These are phyloP conservation scores for Hypothenemus hampei DNA, from an alignment of 1,140 invertebrate species.

Conservation along the genomic window DNA sequence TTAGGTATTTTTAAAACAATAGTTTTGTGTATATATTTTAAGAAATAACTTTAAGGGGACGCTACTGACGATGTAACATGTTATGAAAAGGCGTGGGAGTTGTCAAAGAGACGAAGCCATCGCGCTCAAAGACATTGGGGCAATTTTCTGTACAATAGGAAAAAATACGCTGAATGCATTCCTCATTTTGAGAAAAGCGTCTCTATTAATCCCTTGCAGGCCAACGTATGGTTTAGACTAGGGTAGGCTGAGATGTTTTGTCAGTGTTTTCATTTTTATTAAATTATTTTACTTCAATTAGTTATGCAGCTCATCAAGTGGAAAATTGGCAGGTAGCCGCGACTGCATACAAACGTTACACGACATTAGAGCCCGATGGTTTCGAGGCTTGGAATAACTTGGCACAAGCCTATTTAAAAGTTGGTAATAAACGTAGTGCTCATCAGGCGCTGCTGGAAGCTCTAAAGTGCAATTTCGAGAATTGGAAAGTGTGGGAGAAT, in stretches of 20 bases:
- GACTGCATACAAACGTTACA: constrained; percentile 80
- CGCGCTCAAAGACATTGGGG: constrained; percentile 81
- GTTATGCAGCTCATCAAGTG: constrained; percentile 69
- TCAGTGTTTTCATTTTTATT: no score
- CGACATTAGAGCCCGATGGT: constrained; percentile 78
- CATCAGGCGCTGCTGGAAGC: constrained; percentile 83
- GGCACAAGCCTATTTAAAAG: constrained; percentile 84
- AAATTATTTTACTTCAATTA: no score
- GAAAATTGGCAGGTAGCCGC: constrained; percentile 81
- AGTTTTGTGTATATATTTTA: no score
- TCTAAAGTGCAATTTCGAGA: constrained; percentile 88
- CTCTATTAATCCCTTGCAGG: constrained; percentile 80
- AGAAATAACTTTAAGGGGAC: no score
- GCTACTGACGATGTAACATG: constrained; percentile 72
- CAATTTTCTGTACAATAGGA: constrained; percentile 68
- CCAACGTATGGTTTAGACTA: constrained; percentile 76
- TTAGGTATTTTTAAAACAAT: constrained; percentile 59
- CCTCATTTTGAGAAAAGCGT: constrained; percentile 74
- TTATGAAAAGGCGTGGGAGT: constrained; percentile 87
- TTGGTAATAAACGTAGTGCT: constrained; percentile 80
- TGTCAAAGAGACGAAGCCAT: constrained; percentile 75
- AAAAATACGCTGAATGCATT: constrained; percentile 71
- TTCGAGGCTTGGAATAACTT: constrained; percentile 98
- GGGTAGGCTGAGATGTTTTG: no score
- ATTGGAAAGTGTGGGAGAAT: constrained; percentile 64